Conservation (phyloP, 1,140 invertebrate species). For the Apis laboriosa region DNA sequence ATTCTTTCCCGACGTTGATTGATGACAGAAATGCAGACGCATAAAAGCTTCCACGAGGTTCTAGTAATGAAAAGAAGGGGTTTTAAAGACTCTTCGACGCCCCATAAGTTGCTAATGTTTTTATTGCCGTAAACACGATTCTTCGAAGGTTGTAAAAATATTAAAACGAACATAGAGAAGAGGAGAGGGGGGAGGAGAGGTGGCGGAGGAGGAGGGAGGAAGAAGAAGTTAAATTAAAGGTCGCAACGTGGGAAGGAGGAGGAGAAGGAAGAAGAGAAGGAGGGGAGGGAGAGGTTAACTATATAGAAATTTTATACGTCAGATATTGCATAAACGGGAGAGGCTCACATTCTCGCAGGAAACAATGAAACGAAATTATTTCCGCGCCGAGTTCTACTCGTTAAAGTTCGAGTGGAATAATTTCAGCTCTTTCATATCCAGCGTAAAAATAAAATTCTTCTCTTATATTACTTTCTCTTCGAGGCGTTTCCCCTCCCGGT, state of each 20-base stretch:
- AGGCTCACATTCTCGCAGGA: neutral
- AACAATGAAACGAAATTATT: constrained; percentile 43
- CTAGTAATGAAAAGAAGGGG: constrained; percentile 55
- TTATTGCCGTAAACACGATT: constrained; percentile 53
- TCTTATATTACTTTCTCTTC: neutral
- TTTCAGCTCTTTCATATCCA: neutral
- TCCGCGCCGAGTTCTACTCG: constrained; percentile 20
- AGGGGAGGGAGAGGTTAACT: neutral
- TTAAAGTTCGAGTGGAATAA: constrained; percentile 45
- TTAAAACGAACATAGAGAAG: too few relatives aligned
- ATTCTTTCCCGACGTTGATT: constrained; percentile 61
- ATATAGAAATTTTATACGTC: neutral
- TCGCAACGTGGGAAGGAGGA: too few relatives aligned
- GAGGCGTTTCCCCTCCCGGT: neutral
- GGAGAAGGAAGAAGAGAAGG: neutral
- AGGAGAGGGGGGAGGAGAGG: too few relatives aligned
- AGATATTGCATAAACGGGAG: neutral
- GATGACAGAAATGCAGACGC: constrained; percentile 55
- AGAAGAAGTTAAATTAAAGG: neutral
- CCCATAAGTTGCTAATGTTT: constrained; percentile 63
- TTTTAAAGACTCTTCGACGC: constrained; percentile 55
- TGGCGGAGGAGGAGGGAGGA: neutral
- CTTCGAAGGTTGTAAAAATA: neutral
- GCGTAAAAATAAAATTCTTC: constrained; percentile 27
- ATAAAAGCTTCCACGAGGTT: constrained; percentile 57